phyloP scores from a whole-genome alignment of 2,113 vertebrate species.

The Forbesichthys papilliferus region DNA sequence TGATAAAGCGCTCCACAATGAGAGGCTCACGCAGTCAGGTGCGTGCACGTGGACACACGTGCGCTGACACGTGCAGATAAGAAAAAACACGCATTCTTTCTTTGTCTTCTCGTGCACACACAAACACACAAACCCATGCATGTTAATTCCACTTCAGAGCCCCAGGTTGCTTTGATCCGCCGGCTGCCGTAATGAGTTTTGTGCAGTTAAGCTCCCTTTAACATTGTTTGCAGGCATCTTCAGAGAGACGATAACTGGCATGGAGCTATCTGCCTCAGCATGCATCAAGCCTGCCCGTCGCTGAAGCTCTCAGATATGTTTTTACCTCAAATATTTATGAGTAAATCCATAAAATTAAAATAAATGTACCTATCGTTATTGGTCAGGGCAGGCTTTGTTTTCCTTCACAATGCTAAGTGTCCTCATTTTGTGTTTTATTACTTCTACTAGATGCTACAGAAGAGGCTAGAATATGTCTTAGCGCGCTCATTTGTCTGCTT shows the following conservation, averaged over 20 bases:
- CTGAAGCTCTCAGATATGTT: conserved; percentile 27
- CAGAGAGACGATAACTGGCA: conserved; percentile 41
- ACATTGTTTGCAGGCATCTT: conserved; percentile 69
- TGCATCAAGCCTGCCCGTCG: conserved; percentile 25
- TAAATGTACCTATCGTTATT: conserved; percentile 26
- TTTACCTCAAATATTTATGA: conserved; percentile 36
- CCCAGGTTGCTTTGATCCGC: conserved; percentile 50
- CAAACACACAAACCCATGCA: conserved; percentile 4
- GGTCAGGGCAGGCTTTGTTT: conserved; percentile 39
- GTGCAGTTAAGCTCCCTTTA: conserved; percentile 63
- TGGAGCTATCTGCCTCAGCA: conserved; percentile 2
- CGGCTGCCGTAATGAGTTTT: conserved; percentile 66
- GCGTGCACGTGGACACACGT: background rate
- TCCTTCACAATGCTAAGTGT: background rate
- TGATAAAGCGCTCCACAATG: conserved; percentile 33
- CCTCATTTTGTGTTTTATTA: conserved; percentile 53
- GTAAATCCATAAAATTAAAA: conserved; percentile 38
- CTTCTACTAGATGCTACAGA: conserved; percentile 59
- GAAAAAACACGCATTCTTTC: background rate
- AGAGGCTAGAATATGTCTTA: conserved; percentile 32
- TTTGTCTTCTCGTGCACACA: background rate
- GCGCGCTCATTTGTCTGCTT: conserved; percentile 57
- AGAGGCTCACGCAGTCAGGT: background rate
- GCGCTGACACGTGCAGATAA: conserved; percentile 2
- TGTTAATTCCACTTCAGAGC: conserved; percentile 23